Base-by-base conservation (phyloP, 92 coral and sea anemone genomes). In the Paragorgia papillata region DNA sequence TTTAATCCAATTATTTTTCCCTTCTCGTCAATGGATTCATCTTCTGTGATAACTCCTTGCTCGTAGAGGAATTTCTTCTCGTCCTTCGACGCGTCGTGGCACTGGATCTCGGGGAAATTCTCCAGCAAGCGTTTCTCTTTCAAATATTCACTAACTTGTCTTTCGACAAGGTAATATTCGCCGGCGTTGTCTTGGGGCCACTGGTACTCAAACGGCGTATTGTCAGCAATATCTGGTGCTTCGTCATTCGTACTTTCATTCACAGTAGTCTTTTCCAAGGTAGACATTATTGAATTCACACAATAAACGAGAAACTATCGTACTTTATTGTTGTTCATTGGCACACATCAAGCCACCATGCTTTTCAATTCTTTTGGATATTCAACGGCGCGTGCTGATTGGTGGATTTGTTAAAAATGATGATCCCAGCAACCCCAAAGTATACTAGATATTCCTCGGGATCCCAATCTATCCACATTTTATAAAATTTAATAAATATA, bases 161-260 rank as follows among this genome's bases (percentile, higher is more conserved):
- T 71, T 60, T 66, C 88, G 34, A 95, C 62, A 15, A 86, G 65
- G 55, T 82, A 91, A 57, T 73, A 91, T 56, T 95, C 97, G 25
- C 99, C 99, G 17, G 75, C 74, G 22, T 73, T 75, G 32, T 95
- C 99, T n/a, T 88, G 94, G 1, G 99, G 99, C 99, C 99, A 95
- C 57, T 89, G 89, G 76, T 89, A 95, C 37, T 95, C 99, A 85
- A 74, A 81, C 21, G 90, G 57, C 43, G 68, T 79, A 44, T 61
- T 54, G 59, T 82, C 86, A 1, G 71, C 69, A 1, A 76, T 34
- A 30, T 76, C 84, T 33, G 58, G 82, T n/a, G 56, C 80, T 76
- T 75, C 74, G 21, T 1, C 29, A 26, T 70, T 66, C 68, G 62
- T 61, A 22, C 53, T 79, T 26, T 82, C 80, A 9, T 71, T 34